Base-by-base conservation (phyloP, 1,140 invertebrate species). In the Scylla paramamosain region DNA sequence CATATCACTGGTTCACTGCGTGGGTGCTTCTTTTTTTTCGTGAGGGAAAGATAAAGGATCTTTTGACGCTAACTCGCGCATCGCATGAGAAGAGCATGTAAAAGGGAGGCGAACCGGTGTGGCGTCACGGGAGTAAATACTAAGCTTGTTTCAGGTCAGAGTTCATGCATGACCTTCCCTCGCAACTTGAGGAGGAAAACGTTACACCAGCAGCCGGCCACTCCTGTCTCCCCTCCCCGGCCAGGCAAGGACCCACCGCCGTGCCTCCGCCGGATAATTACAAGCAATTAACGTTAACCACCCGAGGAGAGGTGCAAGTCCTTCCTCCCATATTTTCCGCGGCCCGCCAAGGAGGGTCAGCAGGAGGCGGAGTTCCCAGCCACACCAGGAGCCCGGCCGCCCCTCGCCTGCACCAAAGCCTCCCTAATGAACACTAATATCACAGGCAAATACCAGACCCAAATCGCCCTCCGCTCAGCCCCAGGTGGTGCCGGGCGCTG, bases 261-360 rank as follows among this genome's bases (percentile, higher is more conserved):
- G 67, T n/a, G 16, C 67, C 67, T 77, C 25, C 67, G 67, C 67
- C 67, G 67, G 67, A 77, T 77, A 77, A 77, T 77, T 77, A 77
- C 67, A 77, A 77, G 67, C 67, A 77, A 77, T 77, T 77, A 77
- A n/a, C 67, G 67, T 77, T 77, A 77, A 77, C 67, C 67, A 77
- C 67, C 67, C 67, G 25, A 77, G 67, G 67, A 77, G 67, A 77
- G 67, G 67, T 3, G 67, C 67, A 77, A 77, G 67, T 77, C 67
- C 67, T 77, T 77, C 67, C 67, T 7, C 20, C 67, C 67, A 77
- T 77, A 77, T 77, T 77, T 77, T 77, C 67, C 67, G 67, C 67
- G 8, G 67, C 20, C n/a, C 67, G 67, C 67, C 67, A 20, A 20
- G 67, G 25, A 77, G 67, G 67, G 67, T 77, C 67, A n/a, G 25